Conservation (phyloP, 1,140 invertebrate genomes). For the Hirudo medicinalis region DNA sequence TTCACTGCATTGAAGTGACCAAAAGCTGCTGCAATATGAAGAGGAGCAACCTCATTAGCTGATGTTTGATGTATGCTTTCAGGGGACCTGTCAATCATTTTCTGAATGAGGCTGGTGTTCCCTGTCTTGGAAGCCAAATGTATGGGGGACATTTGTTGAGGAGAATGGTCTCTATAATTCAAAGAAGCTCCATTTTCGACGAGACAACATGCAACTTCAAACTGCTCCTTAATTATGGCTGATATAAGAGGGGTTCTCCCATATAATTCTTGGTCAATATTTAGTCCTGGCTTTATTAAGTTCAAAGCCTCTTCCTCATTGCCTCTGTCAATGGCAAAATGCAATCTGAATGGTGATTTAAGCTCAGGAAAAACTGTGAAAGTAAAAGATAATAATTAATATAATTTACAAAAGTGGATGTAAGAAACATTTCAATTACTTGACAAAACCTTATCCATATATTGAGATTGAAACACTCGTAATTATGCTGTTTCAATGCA, state of each 20-base stretch:
- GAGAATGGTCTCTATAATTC: background rate
- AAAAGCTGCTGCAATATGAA: conserved; percentile 1
- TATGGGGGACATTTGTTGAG: background rate
- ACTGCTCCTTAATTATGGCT: background rate
- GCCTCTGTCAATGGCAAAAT: no score
- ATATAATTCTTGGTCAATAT: background rate
- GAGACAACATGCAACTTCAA: background rate
- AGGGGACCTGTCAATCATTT: background rate
- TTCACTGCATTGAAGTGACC: background rate
- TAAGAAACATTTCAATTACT: no score
- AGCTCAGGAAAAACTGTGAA: no score
- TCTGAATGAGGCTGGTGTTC: background rate
- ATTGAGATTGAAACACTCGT: no score
- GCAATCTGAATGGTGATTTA: no score
- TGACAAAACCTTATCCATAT: no score
- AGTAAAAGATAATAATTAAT: no score
- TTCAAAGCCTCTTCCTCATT: no score
- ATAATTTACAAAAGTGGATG: no score
- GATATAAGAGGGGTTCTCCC: background rate
- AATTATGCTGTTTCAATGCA: no score
- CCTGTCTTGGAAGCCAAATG: background rate
- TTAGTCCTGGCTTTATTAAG: background rate
- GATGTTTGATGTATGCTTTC: background rate
- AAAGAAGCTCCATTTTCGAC: background rate
- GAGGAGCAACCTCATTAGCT: background rate